Conservation (phyloP, 2,888 invertebrate genomes). For the Cryptocheilus praepositus region DNA sequence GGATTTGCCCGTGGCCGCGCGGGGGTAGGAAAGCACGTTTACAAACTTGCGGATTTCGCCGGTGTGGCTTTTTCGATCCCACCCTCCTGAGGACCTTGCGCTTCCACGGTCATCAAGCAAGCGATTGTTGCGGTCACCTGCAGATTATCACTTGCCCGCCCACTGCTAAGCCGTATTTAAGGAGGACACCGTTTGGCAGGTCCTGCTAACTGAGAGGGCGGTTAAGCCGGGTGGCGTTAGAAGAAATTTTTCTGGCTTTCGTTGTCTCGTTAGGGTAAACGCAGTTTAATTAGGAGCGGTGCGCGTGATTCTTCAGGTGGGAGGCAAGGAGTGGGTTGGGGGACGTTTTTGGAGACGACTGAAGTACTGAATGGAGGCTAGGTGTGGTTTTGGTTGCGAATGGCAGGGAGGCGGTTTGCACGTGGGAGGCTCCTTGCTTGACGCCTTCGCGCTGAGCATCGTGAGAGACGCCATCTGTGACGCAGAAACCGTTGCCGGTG, state of each 20-base stretch:
- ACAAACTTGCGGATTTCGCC: constrained; percentile 63
- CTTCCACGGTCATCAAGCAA: constrained; percentile 33
- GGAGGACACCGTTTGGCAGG: constrained; percentile 20
- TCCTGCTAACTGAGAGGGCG: constrained; percentile 2
- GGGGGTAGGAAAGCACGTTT: constrained; percentile 61
- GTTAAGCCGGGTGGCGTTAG: neutral
- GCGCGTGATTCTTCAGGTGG: neutral
- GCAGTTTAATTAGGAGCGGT: no score
- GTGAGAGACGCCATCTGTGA: no score
- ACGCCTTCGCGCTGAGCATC: no score
- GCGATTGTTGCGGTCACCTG: constrained; percentile 68
- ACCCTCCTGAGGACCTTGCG: constrained; percentile 19
- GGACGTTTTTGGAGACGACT: no score
- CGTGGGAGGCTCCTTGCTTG: no score
- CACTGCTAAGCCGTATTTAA: constrained; percentile 44
- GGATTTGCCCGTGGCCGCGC: constrained; percentile 49
- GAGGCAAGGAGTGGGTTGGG: no score
- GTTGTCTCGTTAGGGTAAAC: no score
- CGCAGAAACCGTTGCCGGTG: no score
- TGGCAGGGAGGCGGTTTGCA: no score
- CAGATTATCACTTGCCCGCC: constrained; percentile 72
- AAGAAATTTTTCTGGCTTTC: neutral
- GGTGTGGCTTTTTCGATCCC: constrained; percentile 13
- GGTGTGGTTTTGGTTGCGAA: no score
- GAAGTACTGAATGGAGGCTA: no score